Conservation (phyloP, 2,113 vertebrate genomes). For the Isurus oxyrinchus region DNA sequence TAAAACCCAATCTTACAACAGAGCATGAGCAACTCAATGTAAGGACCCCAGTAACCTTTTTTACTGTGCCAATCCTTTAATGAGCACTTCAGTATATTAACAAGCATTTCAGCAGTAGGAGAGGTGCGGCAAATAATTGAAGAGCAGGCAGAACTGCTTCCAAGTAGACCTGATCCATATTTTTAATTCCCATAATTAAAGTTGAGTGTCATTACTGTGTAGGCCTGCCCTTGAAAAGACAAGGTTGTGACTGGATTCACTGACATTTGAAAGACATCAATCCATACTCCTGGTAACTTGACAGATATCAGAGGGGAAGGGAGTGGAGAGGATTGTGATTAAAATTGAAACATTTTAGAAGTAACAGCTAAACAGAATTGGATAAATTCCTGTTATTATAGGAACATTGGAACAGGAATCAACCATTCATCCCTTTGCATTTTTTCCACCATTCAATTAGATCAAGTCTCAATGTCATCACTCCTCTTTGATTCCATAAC, state of each 20-base stretch:
- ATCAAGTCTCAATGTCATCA: too few species aligned
- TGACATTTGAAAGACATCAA: not conserved
- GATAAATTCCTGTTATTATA: not conserved
- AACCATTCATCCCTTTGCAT: not conserved
- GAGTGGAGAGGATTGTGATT: not conserved
- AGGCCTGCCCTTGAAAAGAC: conserved; percentile 22
- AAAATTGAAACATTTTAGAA: not conserved
- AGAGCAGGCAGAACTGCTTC: not conserved
- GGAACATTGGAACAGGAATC: not conserved
- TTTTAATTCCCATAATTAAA: conserved; percentile 1
- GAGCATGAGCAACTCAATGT: not conserved
- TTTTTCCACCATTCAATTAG: not conserved
- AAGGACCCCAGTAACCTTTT: not conserved
- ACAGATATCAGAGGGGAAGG: not conserved
- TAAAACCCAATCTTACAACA: not conserved
- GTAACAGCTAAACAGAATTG: not conserved
- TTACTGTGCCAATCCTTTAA: not conserved
- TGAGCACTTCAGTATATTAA: not conserved
- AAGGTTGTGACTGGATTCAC: not conserved
- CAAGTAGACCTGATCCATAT: not conserved
- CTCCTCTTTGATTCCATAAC: not conserved
- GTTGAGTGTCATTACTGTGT: not conserved
- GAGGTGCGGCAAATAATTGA: not conserved
- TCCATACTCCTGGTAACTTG: not conserved
- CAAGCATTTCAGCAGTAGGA: not conserved